Evolutionary conservation across 2,113 vertebrate species (phyloP), one percentile per base, ranked within the genome.

Genomic region (Macroglossus sobrinus): DNA sequence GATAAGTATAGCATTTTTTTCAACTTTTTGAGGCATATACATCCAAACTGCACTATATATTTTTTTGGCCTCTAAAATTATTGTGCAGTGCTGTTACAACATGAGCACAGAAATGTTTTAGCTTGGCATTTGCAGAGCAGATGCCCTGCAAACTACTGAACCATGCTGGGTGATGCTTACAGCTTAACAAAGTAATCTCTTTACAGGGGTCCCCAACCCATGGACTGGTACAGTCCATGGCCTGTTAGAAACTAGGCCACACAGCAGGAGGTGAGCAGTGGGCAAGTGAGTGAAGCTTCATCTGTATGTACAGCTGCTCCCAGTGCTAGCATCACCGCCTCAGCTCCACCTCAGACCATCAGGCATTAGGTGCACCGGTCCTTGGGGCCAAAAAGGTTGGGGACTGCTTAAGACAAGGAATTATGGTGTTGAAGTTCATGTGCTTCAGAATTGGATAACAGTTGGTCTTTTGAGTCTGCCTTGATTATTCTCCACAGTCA

Each of bases 1-100:
- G 79, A 86, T 19, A 66, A 89, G 86, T 55, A 22, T 35, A 86
- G 35, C 18, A 87, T 14, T 53, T 26, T 76, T 75, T 84, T n/a
- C 38, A 4, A 55, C 47, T 92, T 64, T 95, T 87, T 61, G 9
- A 84, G 78, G 61, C 47, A 14, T 53, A 74, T 63, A 68, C 28
- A 81, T 63, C 63, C 16, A 33, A 79, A 57, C 15, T 47, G 43
- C 15, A 78, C 53, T 35, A 13, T 63, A 22, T 33, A 59, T 16
- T 28, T 89, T 88, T 88, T 61, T 93, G 33, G 43, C 38, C 71
- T 92, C 57, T 69, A 78, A 79, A 94, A 50, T 74, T 93, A 93
- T 53, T 50, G 7, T 15, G 80, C 15, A 45, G 10, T 85, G 61
- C 19, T 84, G 10, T 63, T 74, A 89, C 61, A 81, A 64, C 21